Base-by-base conservation (phyloP, 2,888 invertebrate species). In the Cataglyphis rosenhaueri region DNA sequence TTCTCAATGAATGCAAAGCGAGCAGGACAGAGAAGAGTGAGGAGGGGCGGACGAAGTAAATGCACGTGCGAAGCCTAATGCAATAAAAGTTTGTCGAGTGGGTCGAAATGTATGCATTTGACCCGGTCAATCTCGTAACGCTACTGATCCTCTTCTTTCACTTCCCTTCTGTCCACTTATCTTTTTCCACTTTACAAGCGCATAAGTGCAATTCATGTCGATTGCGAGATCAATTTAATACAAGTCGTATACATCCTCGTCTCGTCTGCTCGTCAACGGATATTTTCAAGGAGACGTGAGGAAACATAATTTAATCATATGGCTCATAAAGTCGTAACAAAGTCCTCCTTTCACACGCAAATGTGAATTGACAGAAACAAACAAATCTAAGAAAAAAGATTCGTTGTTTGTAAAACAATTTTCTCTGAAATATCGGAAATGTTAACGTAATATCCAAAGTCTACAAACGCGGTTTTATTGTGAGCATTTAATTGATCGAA, bases 51-150 rank as follows among this genome's bases (percentile, higher is more conserved):
- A 70, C 64, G 73, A 59, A 83, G 86, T 90, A 90, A 90, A 92
- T 91, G 92, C 91, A 88, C 88, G 92, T 85, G 86, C 83, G 76
- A 85, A 91, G 90, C 81, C 90, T 93, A 93, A 93, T 92, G 92
- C 91, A 92, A 94, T 94, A 92, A 94, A 92, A 91, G 92, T 90
- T 91, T 86, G 90, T 92, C 92, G 92, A 93, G 93, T 93, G 93
- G 93, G 91, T 91, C 87, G 92, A 92, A 93, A 92, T 91, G 91
- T 92, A 93, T 93, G 94, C 91, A 93, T 92, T 93, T 93, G 92
- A 93, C 92, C 92, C 90, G 92, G 91, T 92, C 92, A 92, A 92
- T 92, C 91, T 90, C 90, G 87, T 91, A 92, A 92, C 87, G 91
- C 92, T 92, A 91, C 91, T 89, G 92, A 92, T 92, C 90, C 89